phyloP scores from a whole-genome alignment of 1,140 invertebrate genomes.

The Leptonema lineaticorne region DNA sequence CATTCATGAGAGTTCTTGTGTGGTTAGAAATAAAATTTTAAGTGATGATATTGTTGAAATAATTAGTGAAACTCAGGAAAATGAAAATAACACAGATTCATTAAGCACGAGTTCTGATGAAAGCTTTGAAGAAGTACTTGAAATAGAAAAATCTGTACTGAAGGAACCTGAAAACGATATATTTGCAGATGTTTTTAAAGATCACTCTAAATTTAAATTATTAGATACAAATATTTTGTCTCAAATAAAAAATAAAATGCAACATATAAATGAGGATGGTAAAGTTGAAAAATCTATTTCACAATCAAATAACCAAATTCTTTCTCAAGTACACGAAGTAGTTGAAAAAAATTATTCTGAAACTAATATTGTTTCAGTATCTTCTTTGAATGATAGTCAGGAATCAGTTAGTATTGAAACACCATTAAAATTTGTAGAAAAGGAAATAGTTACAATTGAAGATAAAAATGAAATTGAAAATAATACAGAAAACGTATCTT shows the following conservation, averaged over 20 bases:
- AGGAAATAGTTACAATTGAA: too few relatives aligned
- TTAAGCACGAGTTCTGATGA: constrained; percentile 51
- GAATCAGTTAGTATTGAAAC: too few relatives aligned
- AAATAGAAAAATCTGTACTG: constrained; percentile 32
- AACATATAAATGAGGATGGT: too few relatives aligned
- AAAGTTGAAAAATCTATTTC: not conserved
- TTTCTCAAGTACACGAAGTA: too few relatives aligned
- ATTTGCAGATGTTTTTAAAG: constrained; percentile 65
- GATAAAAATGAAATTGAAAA: too few relatives aligned
- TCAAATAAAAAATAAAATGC: constrained; percentile 5
- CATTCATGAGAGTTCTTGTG: not conserved
- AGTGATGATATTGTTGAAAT: not conserved
- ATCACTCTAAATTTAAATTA: constrained; percentile 28
- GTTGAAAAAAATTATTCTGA: not conserved
- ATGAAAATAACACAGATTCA: not conserved
- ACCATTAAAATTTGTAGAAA: too few relatives aligned
- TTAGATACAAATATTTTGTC: constrained; percentile 11
- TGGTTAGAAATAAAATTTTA: not conserved
- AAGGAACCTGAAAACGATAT: constrained; percentile 61
- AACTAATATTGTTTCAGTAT: not conserved
- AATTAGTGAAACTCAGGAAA: not conserved
- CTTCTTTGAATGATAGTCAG: too few relatives aligned
- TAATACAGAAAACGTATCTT: too few relatives aligned
- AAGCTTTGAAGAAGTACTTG: constrained; percentile 60
- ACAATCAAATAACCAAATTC: too few relatives aligned